These are phyloP conservation scores for Lepidocolaptes lacrymiger DNA, from an alignment of 2,797 vertebrate genomes.

Conservation along the genomic window DNA sequence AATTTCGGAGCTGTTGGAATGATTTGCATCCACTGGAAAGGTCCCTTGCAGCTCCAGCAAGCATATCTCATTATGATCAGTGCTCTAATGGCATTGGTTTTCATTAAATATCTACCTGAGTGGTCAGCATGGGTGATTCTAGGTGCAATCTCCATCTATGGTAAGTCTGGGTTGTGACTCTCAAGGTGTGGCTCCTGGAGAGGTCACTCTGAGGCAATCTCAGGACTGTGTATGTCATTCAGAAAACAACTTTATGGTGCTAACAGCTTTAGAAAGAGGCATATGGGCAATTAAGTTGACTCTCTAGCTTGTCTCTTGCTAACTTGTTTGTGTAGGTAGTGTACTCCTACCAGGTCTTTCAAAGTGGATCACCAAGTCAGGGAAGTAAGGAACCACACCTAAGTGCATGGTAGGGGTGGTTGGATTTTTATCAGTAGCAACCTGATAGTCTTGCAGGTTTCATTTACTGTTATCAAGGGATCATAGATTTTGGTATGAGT, in stretches of 20 bases:
- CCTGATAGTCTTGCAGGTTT: neutral
- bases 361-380: neutral
- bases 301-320: neutral
- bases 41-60: slow-evolving; percentile 92
- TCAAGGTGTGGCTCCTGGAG: neutral
- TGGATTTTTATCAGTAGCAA: slow-evolving; percentile 17
- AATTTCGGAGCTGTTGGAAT: slow-evolving; percentile 96
- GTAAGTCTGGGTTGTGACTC: slow-evolving; percentile 71
- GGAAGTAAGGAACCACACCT: neutral
- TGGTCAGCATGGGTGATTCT: slow-evolving; percentile 98
- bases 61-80: slow-evolving; percentile 96
- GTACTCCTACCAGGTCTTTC: neutral
- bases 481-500: neutral
- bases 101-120: slow-evolving; percentile 95
- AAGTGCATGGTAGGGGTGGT: neutral
- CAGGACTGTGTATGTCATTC: neutral
- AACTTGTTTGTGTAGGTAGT: neutral
- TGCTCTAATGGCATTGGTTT: slow-evolving; percentile 95
- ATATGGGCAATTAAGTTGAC: neutral
- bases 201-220: neutral
- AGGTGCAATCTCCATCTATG: slow-evolving; percentile 93
- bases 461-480: neutral
- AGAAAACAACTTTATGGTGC: neutral
- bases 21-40: slow-evolving; percentile 97
- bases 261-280: neutral